Percentiles rank a stretch among this genome's conserved stretches.
Conservation (phyloP, 1,140 invertebrate species). For the Drosophila saltans region DNA sequence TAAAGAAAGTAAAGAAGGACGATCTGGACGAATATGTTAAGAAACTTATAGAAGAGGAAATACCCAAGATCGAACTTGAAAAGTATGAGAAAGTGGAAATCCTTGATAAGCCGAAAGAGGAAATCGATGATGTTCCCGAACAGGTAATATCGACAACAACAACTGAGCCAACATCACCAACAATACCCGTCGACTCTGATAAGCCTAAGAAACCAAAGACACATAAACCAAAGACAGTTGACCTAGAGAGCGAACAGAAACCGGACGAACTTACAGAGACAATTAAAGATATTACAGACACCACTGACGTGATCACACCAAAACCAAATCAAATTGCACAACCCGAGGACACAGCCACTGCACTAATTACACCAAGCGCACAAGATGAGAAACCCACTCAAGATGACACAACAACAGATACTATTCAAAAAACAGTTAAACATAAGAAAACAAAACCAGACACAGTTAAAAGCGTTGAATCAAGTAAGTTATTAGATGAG, state of each 20-base stretch:
- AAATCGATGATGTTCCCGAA: conserved; percentile 24
- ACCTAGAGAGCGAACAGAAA: conserved; percentile 28
- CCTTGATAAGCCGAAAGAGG: conserved; percentile 42
- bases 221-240: conserved; percentile 21
- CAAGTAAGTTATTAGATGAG: conserved; percentile 81
- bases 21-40: conserved; percentile 70
- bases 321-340: conserved; percentile 69
- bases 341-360: conserved; percentile 78
- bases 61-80: conserved; percentile 69
- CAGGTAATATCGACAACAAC: conserved; percentile 22
- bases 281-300: conserved; percentile 32
- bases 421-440: conserved; percentile 75
- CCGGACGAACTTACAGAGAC: conserved; percentile 58
- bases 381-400: conserved; percentile 73
- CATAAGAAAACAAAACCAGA: conserved; percentile 80
- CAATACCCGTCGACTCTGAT: conserved; percentile 36
- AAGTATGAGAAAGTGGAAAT: conserved; percentile 74
- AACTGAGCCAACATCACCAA: conserved; percentile 24
- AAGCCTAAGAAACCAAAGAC: conserved; percentile 26
- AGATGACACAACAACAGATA: conserved; percentile 78
- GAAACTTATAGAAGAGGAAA: conserved; percentile 68
- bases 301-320: conserved; percentile 53
- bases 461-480: conserved; percentile 75
- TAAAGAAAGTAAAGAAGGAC: conserved; percentile 69
- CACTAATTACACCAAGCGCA: conserved; percentile 80